These are phyloP conservation scores for Sitta carolinensis DNA, from an alignment of 2,797 vertebrate genomes.

Conservation along the genomic window DNA sequence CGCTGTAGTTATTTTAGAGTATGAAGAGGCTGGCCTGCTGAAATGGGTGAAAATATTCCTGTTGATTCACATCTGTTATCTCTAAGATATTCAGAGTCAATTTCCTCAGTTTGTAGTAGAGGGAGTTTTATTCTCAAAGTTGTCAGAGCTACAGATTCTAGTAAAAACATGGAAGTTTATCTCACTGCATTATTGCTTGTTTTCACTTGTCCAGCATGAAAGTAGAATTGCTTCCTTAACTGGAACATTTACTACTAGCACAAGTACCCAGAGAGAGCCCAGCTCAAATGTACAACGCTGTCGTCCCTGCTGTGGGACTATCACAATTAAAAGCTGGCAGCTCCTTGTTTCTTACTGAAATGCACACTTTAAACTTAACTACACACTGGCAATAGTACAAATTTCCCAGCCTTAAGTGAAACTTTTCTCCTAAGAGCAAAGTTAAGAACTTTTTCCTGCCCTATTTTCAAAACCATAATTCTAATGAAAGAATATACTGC, in stretches of 20 bases:
- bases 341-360: background rate
- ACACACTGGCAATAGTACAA: background rate
- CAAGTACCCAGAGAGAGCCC: background rate
- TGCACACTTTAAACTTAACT: background rate
- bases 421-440: background rate
- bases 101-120: background rate
- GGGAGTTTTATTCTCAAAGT: background rate
- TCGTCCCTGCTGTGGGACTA: background rate
- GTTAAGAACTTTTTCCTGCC: background rate
- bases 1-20: background rate
- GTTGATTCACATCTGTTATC: background rate
- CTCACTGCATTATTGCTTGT: background rate
- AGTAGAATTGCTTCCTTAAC: background rate
- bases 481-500: background rate
- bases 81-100: background rate
- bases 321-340: background rate
- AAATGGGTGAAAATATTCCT: background rate
- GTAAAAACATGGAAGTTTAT: background rate
- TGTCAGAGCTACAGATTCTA: background rate
- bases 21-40: background rate
- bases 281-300: fast-evolving
- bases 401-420: background rate
- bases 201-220: background rate
- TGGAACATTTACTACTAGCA: background rate
- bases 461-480: background rate